A percentile compares a stretch with the other conserved stretches of the same genome.
phyloP scores from a whole-genome alignment of 2,888 invertebrate genomes.

The Platycheirus rosarum region DNA sequence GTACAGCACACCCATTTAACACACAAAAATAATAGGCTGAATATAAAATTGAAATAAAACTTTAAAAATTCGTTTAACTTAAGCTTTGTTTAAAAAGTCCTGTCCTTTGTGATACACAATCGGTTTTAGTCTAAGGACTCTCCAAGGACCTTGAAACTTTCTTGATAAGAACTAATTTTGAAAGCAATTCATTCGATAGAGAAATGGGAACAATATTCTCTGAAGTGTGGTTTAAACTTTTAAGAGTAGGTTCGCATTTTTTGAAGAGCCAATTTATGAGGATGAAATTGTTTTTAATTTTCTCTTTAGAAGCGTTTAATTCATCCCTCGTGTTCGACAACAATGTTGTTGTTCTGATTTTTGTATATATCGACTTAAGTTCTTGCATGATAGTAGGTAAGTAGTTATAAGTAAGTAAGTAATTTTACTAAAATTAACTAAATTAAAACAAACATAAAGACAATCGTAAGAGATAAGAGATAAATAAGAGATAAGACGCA shows the following conservation, averaged over 20 bases:
- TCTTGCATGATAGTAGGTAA: too few relatives aligned
- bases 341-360: too few relatives aligned
- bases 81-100: constrained; percentile 47
- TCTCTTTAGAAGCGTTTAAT: too few relatives aligned
- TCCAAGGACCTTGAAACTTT: constrained; percentile 53
- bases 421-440: too few relatives aligned
- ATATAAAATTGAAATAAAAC: constrained; percentile 45
- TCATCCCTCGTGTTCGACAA: too few relatives aligned
- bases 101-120: background rate
- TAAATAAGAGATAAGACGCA: too few relatives aligned
- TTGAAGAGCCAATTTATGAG: too few relatives aligned
- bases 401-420: too few relatives aligned
- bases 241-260: background rate
- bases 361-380: too few relatives aligned
- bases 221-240: background rate
- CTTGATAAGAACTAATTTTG: constrained; percentile 56
- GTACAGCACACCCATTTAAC: background rate
- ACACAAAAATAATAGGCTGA: constrained; percentile 29
- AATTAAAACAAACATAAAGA: too few relatives aligned
- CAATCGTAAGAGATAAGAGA: too few relatives aligned
- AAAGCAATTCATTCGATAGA: constrained; percentile 41
- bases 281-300: too few relatives aligned
- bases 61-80: constrained; percentile 17
- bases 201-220: constrained; percentile 32
- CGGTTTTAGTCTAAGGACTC: constrained; percentile 34